These are phyloP conservation scores for Yponomeuta evonymella DNA, from an alignment of 2,888 invertebrate species.

Conservation along the genomic window DNA sequence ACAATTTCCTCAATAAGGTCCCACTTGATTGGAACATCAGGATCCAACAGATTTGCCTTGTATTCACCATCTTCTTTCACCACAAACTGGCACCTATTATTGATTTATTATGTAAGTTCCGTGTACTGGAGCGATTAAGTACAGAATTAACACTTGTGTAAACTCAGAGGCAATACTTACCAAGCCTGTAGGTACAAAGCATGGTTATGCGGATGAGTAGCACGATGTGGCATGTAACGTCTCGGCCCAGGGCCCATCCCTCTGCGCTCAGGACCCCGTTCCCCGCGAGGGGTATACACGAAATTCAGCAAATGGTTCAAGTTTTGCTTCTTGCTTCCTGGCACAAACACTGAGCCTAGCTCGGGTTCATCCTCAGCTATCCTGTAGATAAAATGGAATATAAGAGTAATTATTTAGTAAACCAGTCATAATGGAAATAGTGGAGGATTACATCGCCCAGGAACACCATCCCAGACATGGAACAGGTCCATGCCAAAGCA, in stretches of 20 bases:
- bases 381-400: slow-evolving; percentile 36
- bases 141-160: too few species aligned
- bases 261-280: slow-evolving; percentile 35
- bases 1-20: slow-evolving; percentile 94
- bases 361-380: slow-evolving; percentile 79
- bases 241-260: slow-evolving; percentile 45
- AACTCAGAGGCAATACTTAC: slow-evolving; percentile 68
- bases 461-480: too few species aligned
- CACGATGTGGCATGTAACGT: slow-evolving; percentile 41
- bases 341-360: slow-evolving; percentile 87
- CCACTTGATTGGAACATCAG: slow-evolving; percentile 95
- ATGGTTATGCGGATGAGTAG: slow-evolving; percentile 87
- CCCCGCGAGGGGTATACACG: slow-evolving; percentile 83
- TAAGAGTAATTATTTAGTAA: too few species aligned
- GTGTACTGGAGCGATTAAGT: too few species aligned
- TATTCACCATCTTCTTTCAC: slow-evolving; percentile 90
- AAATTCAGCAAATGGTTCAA: slow-evolving; percentile 96
- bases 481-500: too few species aligned
- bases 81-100: slow-evolving; percentile 93
- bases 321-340: slow-evolving; percentile 93
- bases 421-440: too few species aligned
- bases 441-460: too few species aligned
- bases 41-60: slow-evolving; percentile 84
- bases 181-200: slow-evolving; percentile 96
- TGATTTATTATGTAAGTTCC: neutral